Evolutionary conservation across 2,888 invertebrate genomes (phyloP).

Genomic region (Emesis castigata): DNA sequence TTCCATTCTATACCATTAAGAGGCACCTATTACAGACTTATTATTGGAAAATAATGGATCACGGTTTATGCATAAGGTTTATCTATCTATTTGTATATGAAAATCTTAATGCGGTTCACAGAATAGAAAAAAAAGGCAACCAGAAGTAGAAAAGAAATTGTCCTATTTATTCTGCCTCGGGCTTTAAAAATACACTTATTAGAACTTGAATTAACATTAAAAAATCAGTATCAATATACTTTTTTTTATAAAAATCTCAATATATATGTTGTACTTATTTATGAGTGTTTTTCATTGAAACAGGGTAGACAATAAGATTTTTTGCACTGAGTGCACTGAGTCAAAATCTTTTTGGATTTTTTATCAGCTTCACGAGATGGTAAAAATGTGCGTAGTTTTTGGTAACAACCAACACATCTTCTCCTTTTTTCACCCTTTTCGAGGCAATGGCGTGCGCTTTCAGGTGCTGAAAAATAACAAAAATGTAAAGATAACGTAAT

Average conservation of each 20-base stretch:
- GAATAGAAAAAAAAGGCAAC: slow-evolving; percentile 28
- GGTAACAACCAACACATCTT: not conserved
- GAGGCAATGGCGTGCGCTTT: not conserved
- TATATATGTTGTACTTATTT: not conserved
- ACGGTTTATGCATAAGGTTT: not conserved
- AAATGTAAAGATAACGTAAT: not conserved
- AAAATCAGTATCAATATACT: not conserved
- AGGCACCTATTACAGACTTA: too few relatives aligned
- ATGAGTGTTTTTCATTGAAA: slow-evolving; percentile 13
- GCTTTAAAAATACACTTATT: not conserved
- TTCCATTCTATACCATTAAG: not conserved
- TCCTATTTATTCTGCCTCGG: not conserved
- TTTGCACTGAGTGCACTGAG: slow-evolving; percentile 25
- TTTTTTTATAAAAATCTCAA: not conserved
- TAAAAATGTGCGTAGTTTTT: not conserved
- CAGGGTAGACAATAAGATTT: slow-evolving; percentile 25
- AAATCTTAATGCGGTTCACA: slow-evolving; percentile 19
- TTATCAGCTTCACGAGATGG: slow-evolving; percentile 9
- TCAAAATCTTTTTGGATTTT: slow-evolving; percentile 26
- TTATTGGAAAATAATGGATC: too few relatives aligned
- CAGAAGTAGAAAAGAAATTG: slow-evolving; percentile 20
- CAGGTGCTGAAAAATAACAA: not conserved
- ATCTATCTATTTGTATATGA: slow-evolving; percentile 15
- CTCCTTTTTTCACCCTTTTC: not conserved
- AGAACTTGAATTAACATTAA: not conserved